phyloP scores from a whole-genome alignment of 2,113 vertebrate species.

The Casuarius casuarius region DNA sequence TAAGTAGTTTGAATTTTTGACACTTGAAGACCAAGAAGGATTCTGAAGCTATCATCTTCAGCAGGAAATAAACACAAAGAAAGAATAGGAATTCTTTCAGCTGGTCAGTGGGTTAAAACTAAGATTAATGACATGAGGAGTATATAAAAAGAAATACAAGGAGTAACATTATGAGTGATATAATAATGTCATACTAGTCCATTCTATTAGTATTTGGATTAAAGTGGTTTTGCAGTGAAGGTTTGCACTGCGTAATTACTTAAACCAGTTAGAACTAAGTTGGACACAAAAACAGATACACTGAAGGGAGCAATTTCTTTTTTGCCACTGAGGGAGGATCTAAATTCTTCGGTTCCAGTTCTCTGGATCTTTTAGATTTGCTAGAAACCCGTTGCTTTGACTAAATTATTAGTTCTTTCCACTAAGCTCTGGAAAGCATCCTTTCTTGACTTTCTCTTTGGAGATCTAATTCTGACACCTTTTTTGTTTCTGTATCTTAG shows the following conservation, averaged over 20 bases:
- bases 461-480: neutral
- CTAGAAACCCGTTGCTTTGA: neutral
- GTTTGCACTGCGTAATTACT: neutral
- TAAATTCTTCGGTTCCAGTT: neutral
- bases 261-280: neutral
- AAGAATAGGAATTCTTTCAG: neutral
- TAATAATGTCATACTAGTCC: neutral
- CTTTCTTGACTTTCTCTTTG: neutral
- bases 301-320: neutral
- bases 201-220: neutral
- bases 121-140: neutral
- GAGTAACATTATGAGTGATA: neutral
- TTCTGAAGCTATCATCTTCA: neutral
- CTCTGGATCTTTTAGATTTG: constrained; percentile 26
- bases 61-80: neutral
- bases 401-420: constrained; percentile 7
- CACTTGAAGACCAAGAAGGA: neutral
- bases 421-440: neutral
- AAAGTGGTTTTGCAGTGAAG: neutral
- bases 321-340: neutral
- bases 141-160: neutral
- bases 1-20: neutral
- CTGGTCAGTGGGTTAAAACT: neutral
- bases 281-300: neutral
- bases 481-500: neutral